Conservation (phyloP, 2,888 invertebrate genomes). For the Lithophane socia region DNA sequence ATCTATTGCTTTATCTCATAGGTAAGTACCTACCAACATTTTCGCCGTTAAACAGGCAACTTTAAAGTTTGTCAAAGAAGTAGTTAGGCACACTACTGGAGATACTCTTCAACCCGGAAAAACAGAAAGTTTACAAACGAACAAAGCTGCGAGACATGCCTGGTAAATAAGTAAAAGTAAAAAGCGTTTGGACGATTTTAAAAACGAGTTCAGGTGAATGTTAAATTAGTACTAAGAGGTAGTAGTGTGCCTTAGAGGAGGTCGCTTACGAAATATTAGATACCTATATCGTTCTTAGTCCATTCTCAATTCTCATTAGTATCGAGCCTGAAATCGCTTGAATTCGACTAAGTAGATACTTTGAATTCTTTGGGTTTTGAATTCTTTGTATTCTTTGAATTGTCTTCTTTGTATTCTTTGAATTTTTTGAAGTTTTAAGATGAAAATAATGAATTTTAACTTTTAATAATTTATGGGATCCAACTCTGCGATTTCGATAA, state of each 20-base stretch:
- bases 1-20: background rate
- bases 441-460: background rate
- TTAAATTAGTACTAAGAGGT: background rate
- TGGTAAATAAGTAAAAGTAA: background rate
- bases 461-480: background rate
- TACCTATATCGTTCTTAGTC: background rate
- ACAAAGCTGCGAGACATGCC: background rate
- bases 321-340: background rate
- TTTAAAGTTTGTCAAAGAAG: slow-evolving; percentile 8
- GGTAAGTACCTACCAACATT: background rate
- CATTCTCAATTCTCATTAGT: background rate
- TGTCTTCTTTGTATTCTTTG: too few species aligned
- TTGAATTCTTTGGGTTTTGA: too few species aligned
- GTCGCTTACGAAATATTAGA: background rate
- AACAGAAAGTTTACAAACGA: background rate
- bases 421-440: background rate
- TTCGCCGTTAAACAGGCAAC: background rate
- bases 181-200: background rate
- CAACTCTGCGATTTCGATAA: background rate
- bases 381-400: too few species aligned
- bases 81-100: background rate
- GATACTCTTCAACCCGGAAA: background rate
- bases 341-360: background rate
- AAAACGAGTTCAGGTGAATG: background rate
- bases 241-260: background rate